Percentiles rank a stretch among this genome's conserved stretches.
Evolutionary conservation across 53 echinoderm and acorn worm genomes (phyloP).

Genomic region (Henricia sp.): DNA sequence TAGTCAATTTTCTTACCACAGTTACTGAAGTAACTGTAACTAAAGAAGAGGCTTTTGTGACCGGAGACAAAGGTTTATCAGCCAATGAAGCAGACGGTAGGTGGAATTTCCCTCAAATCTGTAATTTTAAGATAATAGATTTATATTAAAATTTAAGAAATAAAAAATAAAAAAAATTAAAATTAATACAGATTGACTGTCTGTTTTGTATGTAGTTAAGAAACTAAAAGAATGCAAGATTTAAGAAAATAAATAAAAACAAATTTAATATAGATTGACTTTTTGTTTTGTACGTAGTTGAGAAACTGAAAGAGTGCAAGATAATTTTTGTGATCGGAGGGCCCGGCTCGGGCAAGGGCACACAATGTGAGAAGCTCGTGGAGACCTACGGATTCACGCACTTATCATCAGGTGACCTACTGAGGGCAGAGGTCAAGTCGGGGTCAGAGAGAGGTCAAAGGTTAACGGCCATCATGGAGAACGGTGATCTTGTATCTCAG

Average conservation of each 20-base stretch:
- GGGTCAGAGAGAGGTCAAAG: conserved; percentile 93
- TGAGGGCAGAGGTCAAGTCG: conserved; percentile 93
- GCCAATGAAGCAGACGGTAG: conserved; percentile 10
- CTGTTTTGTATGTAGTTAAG: too few relatives aligned
- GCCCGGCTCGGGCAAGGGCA: conserved; percentile 93
- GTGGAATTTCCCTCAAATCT: too few relatives aligned
- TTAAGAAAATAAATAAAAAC: too few relatives aligned
- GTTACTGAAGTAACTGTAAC: conserved; percentile 54
- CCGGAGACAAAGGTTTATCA: conserved; percentile 62
- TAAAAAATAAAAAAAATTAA: too few relatives aligned
- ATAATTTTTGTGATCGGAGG: conserved; percentile 94
- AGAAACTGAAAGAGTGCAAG: conserved; percentile 77
- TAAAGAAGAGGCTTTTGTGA: conserved; percentile 42
- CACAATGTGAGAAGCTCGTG: conserved; percentile 91
- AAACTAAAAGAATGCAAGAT: too few relatives aligned
- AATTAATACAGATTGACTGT: too few relatives aligned
- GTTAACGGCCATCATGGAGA: conserved; percentile 93
- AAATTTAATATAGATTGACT: not conserved
- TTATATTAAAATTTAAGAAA: too few relatives aligned
- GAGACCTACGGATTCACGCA: conserved; percentile 83
- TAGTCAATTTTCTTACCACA: conserved; percentile 4
- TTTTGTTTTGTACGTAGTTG: conserved; percentile 21
- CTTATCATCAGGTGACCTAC: conserved; percentile 89
- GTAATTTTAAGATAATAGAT: too few relatives aligned
- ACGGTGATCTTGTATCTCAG: conserved; percentile 92